Conservation (phyloP, 2,888 invertebrate genomes). For the Galerucella pusilla region DNA sequence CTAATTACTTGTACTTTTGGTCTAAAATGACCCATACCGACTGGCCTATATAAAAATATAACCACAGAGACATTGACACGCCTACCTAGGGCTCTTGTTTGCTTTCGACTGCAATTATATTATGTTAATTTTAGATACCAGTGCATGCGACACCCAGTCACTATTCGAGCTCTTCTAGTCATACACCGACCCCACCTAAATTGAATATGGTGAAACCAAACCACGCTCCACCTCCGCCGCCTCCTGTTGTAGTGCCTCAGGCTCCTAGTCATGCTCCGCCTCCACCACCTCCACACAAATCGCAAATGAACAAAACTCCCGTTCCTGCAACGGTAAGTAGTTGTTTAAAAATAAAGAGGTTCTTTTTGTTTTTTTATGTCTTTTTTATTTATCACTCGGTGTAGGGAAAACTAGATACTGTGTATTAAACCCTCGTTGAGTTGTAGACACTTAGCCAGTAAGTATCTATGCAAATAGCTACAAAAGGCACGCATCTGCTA, state of each 20-base stretch:
- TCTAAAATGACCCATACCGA: too few relatives aligned
- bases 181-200: constrained; percentile 53
- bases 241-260: constrained; percentile 49
- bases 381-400: too few relatives aligned
- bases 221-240: constrained; percentile 62
- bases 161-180: constrained; percentile 57
- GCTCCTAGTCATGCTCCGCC: constrained; percentile 56
- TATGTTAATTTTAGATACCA: constrained; percentile 45
- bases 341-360: too few relatives aligned
- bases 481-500: too few relatives aligned
- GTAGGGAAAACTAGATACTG: too few relatives aligned
- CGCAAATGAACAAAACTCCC: constrained; percentile 50
- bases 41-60: too few relatives aligned
- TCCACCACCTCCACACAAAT: constrained; percentile 58
- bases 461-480: too few relatives aligned
- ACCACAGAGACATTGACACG: too few relatives aligned
- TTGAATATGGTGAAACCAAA: constrained; percentile 57
- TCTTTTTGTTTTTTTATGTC: background rate
- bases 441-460: too few relatives aligned
- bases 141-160: constrained; percentile 61
- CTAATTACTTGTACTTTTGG: too few relatives aligned
- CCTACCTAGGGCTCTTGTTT: too few relatives aligned
- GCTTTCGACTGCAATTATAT: background rate
- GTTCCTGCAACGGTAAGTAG: constrained; percentile 58
- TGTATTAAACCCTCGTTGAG: too few relatives aligned